These are phyloP conservation scores for Leptoteleia sp. DNA, from an alignment of 1,140 invertebrate species.

Conservation along the genomic window DNA sequence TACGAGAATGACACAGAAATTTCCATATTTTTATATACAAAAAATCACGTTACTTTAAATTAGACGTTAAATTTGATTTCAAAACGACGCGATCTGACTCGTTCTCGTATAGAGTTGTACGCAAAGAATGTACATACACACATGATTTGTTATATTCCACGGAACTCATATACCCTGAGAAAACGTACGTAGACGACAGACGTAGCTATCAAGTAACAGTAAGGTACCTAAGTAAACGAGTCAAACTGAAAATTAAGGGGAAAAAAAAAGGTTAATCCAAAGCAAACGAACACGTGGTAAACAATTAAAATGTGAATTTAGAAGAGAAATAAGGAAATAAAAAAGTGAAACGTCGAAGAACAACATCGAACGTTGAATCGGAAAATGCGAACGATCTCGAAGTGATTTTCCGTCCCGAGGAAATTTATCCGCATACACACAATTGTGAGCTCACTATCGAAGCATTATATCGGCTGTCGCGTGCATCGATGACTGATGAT, in stretches of 20 bases:
- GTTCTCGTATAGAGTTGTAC: constrained; percentile 30
- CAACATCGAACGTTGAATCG: constrained; percentile 53
- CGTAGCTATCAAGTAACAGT: constrained; percentile 51
- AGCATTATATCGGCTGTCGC: constrained; percentile 63
- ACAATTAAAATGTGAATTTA: constrained; percentile 6
- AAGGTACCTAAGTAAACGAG: constrained; percentile 31
- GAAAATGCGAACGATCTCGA: constrained; percentile 61
- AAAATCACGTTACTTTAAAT: constrained; percentile 22
- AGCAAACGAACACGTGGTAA: constrained; percentile 4
- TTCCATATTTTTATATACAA: constrained; percentile 56
- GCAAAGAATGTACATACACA: constrained; percentile 40
- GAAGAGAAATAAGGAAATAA: constrained; percentile 6
- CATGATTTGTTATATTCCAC: constrained; percentile 38
- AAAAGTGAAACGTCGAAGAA: constrained; percentile 24
- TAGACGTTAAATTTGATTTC: constrained; percentile 10
- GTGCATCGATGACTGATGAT: constrained; percentile 67
- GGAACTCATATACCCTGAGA: constrained; percentile 39
- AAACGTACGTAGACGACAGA: constrained; percentile 59
- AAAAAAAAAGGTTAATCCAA: constrained; percentile 7
- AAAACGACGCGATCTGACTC: constrained; percentile 18
- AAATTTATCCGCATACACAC: constrained; percentile 60
- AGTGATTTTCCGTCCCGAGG: constrained; percentile 63
- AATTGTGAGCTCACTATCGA: constrained; percentile 64
- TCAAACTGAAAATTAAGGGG: neutral
- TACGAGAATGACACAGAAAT: constrained; percentile 37